phyloP scores from a whole-genome alignment of 2,888 invertebrate species.

The Hemicrepidius hirtus region DNA sequence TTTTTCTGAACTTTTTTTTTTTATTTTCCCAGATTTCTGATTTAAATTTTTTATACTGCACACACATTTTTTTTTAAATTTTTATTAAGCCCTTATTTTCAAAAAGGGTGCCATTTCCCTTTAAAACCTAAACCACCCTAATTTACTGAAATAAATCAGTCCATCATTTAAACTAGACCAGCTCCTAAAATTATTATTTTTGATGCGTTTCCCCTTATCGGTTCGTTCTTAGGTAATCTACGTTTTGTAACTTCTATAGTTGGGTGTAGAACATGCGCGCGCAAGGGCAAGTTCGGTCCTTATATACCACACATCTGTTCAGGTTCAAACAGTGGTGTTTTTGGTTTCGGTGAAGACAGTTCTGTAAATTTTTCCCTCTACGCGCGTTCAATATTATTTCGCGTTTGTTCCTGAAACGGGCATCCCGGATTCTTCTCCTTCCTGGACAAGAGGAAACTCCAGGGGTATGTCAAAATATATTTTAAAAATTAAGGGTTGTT shows the following conservation, averaged over 20 bases:
- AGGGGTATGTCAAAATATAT: slow-evolving; percentile 9
- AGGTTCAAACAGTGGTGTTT: slow-evolving; percentile 45
- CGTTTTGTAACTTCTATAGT: slow-evolving; percentile 45
- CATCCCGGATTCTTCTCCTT: slow-evolving; percentile 29
- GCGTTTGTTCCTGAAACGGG: background rate
- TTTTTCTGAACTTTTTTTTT: too few species aligned
- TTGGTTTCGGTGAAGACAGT: background rate
- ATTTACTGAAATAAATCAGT: background rate
- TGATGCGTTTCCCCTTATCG: background rate
- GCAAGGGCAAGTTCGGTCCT: slow-evolving; percentile 38
- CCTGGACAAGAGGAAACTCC: background rate
- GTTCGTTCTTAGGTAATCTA: background rate
- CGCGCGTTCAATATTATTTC: slow-evolving; percentile 23
- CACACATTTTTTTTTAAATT: too few species aligned
- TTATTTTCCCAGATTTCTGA: too few species aligned
- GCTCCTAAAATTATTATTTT: background rate
- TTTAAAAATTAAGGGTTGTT: background rate
- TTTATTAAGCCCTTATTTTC: too few species aligned
- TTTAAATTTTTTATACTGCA: too few species aligned
- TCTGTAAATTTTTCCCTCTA: background rate
- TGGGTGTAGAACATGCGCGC: slow-evolving; percentile 52
- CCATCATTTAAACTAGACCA: background rate
- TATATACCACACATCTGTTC: slow-evolving; percentile 41
- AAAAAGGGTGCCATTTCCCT: too few species aligned
- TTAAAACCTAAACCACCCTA: too few species aligned